Conservation (phyloP, 1,140 invertebrate genomes). For the Holcopasites calliopsidis region DNA sequence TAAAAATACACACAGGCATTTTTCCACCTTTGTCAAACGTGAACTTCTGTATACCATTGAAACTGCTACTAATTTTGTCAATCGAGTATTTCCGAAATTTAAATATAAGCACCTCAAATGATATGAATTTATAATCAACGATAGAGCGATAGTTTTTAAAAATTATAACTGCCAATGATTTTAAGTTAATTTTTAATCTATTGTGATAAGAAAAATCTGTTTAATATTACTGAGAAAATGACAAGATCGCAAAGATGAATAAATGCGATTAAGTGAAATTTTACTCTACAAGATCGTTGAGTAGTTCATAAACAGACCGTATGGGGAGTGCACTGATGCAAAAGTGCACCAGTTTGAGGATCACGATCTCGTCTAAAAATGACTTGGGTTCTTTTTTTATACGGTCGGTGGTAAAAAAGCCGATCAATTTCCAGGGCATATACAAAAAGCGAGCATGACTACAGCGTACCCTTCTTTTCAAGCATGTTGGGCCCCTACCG, state of each 20-base stretch:
- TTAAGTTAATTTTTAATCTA: no score
- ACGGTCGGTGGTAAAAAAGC: background rate
- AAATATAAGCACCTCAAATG: background rate
- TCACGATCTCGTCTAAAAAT: conserved; percentile 12
- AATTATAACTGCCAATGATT: no score
- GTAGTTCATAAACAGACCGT: background rate
- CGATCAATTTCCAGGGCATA: conserved; percentile 21
- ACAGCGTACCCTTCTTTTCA: background rate
- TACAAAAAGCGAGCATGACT: background rate
- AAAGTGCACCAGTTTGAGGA: background rate
- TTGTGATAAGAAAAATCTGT: no score
- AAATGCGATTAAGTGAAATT: no score
- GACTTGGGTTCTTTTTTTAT: background rate
- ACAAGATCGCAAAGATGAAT: no score
- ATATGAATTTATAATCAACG: background rate
- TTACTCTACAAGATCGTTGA: no score
- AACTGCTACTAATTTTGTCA: background rate
- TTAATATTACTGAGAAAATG: no score
- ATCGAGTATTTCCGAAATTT: background rate
- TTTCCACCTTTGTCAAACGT: conserved; percentile 7
- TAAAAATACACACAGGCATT: conserved; percentile 30
- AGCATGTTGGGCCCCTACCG: background rate
- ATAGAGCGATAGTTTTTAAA: no score
- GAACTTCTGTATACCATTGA: background rate
- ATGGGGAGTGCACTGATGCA: background rate